phyloP scores from a whole-genome alignment of 2,888 invertebrate species.

The Tachystola acroxantha region DNA sequence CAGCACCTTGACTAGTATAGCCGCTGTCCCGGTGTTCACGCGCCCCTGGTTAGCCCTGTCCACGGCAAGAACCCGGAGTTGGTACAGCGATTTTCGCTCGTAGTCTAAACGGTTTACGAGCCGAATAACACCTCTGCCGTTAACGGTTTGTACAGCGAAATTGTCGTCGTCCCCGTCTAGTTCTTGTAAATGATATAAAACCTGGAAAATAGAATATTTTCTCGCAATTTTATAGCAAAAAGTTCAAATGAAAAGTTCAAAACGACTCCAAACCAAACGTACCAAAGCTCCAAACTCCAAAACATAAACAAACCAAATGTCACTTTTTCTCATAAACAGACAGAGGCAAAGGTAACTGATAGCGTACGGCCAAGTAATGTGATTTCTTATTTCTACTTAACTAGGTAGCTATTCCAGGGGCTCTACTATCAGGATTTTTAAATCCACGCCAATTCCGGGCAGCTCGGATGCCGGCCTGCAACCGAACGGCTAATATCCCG shows the following conservation, averaged over 20 bases:
- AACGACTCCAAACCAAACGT: no score
- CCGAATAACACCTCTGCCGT: slow-evolving; percentile 90
- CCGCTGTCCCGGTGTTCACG: slow-evolving; percentile 94
- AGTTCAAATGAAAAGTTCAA: background rate
- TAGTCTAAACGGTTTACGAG: slow-evolving; percentile 89
- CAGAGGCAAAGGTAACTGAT: no score
- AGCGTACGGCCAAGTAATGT: no score
- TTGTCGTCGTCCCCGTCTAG: slow-evolving; percentile 86
- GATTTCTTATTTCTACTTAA: no score
- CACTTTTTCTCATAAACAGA: no score
- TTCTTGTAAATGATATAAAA: slow-evolving; percentile 91
- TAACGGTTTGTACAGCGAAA: slow-evolving; percentile 89
- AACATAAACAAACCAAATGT: no score
- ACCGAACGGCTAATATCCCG: no score
- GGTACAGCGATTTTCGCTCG: slow-evolving; percentile 91
- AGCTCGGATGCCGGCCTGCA: no score
- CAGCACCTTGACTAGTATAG: slow-evolving; percentile 87
- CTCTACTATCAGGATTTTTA: no score
- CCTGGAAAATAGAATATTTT: slow-evolving; percentile 49
- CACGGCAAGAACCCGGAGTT: slow-evolving; percentile 88
- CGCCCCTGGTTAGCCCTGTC: slow-evolving; percentile 90
- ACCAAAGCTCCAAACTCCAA: no score
- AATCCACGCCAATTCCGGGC: no score
- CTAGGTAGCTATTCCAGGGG: no score
- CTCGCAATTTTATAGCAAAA: background rate